phyloP scores from a whole-genome alignment of 35 echinoderm and acorn worm species.

The Heliocidaris erythrogramma region DNA sequence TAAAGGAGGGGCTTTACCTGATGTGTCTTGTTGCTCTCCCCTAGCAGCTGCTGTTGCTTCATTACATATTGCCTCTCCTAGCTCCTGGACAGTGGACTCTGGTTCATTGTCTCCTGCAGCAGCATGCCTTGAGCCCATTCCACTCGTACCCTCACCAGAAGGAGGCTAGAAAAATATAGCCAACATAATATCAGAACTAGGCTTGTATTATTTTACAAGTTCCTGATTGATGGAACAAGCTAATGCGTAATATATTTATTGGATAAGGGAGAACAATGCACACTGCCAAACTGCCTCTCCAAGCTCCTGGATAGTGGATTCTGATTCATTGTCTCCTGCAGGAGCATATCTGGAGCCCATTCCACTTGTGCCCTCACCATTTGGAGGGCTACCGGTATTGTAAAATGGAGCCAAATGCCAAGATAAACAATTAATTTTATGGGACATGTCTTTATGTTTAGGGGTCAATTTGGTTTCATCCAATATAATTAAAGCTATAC shows the following conservation, averaged over 20 bases:
- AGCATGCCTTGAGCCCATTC: not conserved
- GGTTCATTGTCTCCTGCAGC: slow-evolving; percentile 53
- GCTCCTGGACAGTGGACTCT: slow-evolving; percentile 62
- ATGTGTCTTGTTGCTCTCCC: not conserved
- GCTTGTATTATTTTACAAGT: too few relatives aligned
- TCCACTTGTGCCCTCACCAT: not conserved
- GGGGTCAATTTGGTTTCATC: too few relatives aligned
- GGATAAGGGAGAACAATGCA: not conserved
- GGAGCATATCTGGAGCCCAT: not conserved
- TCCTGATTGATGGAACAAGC: not conserved
- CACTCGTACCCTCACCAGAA: not conserved
- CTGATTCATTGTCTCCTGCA: slow-evolving; percentile 46
- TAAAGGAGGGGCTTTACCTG: not conserved
- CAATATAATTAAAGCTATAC: too few relatives aligned
- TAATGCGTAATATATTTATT: not conserved
- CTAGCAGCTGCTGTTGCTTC: not conserved
- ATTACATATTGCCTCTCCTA: not conserved
- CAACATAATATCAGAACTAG: too few relatives aligned
- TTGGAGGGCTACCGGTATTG: not conserved
- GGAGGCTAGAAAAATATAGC: not conserved
- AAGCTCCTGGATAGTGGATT: slow-evolving; percentile 50
- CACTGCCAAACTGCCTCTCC: not conserved
- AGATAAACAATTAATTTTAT: too few relatives aligned
- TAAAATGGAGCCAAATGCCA: not conserved
- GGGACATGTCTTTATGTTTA: too few relatives aligned